Evolutionary conservation across 2,797 vertebrate species (phyloP).

Genomic region (Phrynocephalus guinanensis): DNA sequence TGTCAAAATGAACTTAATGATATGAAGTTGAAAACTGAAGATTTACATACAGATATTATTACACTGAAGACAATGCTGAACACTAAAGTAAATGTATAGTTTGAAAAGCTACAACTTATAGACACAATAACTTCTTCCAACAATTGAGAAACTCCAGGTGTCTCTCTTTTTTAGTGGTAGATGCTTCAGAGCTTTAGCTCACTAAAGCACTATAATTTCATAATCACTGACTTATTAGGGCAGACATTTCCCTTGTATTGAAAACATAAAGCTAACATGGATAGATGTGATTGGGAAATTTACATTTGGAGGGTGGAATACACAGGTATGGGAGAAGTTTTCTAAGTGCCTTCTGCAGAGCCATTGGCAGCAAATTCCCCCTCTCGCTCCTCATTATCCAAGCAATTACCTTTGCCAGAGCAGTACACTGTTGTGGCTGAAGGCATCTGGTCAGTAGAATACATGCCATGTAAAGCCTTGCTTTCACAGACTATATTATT

Average conservation of each 20-base stretch:
- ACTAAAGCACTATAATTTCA: background rate
- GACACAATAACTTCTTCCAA: background rate
- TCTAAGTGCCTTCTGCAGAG: background rate
- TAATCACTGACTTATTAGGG: background rate
- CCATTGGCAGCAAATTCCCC: background rate
- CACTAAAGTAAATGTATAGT: conserved; percentile 72
- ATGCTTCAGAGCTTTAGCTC: background rate
- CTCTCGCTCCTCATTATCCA: background rate
- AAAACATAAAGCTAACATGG: background rate
- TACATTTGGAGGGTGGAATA: background rate
- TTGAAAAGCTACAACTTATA: conserved; percentile 24
- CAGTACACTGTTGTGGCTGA: background rate
- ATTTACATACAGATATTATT: conserved; percentile 72
- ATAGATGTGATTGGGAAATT: background rate
- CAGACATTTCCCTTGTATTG: background rate
- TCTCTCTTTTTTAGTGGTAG: conserved; percentile 1
- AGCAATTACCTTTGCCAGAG: background rate
- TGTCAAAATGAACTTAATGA: conserved; percentile 74
- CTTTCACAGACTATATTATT: too few species aligned
- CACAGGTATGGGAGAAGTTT: background rate
- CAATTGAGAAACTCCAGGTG: background rate
- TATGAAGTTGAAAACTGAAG: conserved; percentile 77
- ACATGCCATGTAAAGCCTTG: background rate
- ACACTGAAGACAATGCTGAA: conserved; percentile 77
- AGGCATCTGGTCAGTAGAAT: background rate